Evolutionary conservation across 2,888 invertebrate species (phyloP).

Genomic region (Lathronympha strigana): DNA sequence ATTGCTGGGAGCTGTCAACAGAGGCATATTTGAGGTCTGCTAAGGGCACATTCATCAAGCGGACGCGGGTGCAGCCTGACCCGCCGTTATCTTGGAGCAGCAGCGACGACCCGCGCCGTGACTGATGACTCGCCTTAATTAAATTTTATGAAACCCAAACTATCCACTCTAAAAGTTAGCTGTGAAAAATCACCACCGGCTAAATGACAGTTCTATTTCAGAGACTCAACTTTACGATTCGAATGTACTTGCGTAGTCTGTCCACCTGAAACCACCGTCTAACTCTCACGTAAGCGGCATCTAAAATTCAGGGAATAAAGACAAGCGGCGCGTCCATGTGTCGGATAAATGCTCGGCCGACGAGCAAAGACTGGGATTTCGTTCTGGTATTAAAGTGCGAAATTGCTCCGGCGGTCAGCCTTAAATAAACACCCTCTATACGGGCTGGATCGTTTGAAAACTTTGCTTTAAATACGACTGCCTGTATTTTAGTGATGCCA

Average conservation of each 20-base stretch:
- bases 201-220: conserved; percentile 57
- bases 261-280: conserved; percentile 63
- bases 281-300: conserved; percentile 69
- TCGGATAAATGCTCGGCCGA: conserved; percentile 59
- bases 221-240: conserved; percentile 58
- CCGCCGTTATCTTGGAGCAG: conserved; percentile 77
- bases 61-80: conserved; percentile 76
- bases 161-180: conserved; percentile 51
- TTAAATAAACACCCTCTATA: conserved; percentile 59
- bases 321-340: conserved; percentile 63
- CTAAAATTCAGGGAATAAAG: conserved; percentile 73
- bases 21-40: conserved; percentile 79
- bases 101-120: conserved; percentile 77
- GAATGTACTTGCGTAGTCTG: conserved; percentile 67
- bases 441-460: conserved; percentile 45
- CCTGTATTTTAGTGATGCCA: conserved; percentile 15
- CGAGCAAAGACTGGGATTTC: conserved; percentile 57
- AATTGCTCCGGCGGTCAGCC: conserved; percentile 55
- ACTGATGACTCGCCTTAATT: conserved; percentile 82
- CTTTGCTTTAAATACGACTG: conserved; percentile 55
- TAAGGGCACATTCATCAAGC: conserved; percentile 78
- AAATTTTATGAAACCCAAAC: conserved; percentile 75
- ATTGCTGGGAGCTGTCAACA: conserved; percentile 67
- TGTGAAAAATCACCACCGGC: conserved; percentile 50
- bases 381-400: conserved; percentile 60